Evolutionary conservation across 2,888 invertebrate genomes (phyloP).

Genomic region (Phortica okadai): DNA sequence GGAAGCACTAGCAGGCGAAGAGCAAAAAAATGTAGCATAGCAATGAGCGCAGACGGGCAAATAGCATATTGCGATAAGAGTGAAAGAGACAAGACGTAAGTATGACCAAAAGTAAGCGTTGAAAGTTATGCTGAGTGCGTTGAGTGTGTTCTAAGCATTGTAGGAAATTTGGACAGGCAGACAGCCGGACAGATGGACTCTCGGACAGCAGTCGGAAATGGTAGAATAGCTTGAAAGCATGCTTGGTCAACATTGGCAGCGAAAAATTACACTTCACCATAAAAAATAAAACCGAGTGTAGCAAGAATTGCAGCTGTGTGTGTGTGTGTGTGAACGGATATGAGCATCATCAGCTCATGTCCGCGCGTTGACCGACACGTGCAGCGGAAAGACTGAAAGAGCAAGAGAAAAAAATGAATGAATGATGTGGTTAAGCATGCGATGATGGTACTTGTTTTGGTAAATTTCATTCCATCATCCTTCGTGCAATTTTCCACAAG

Average conservation of each 20-base stretch:
- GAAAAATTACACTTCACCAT: constrained; percentile 14
- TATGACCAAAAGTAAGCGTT: not conserved
- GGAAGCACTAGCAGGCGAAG: not conserved
- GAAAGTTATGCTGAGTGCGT: not conserved
- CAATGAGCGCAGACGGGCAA: too few species aligned
- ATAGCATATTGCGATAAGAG: too few species aligned
- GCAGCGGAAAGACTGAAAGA: not conserved
- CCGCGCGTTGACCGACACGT: not conserved
- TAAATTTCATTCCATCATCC: constrained; percentile 50
- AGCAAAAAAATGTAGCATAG: constrained; percentile 2
- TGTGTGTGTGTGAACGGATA: not conserved
- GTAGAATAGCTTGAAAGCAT: constrained; percentile 9
- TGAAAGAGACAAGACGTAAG: too few species aligned
- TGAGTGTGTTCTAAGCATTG: not conserved
- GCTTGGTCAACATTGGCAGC: not conserved
- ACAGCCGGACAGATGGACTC: too few species aligned
- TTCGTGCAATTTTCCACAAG: not conserved
- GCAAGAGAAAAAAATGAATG: constrained; percentile 32
- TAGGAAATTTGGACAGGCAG: too few species aligned
- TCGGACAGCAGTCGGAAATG: not conserved
- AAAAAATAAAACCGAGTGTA: not conserved
- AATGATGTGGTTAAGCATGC: constrained; percentile 59
- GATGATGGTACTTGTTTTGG: constrained; percentile 51
- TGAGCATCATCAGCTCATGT: not conserved
- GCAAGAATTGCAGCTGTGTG: too few species aligned